Conservation (phyloP, 2,888 invertebrate species). For the Xanthorhoe spadicearia region DNA sequence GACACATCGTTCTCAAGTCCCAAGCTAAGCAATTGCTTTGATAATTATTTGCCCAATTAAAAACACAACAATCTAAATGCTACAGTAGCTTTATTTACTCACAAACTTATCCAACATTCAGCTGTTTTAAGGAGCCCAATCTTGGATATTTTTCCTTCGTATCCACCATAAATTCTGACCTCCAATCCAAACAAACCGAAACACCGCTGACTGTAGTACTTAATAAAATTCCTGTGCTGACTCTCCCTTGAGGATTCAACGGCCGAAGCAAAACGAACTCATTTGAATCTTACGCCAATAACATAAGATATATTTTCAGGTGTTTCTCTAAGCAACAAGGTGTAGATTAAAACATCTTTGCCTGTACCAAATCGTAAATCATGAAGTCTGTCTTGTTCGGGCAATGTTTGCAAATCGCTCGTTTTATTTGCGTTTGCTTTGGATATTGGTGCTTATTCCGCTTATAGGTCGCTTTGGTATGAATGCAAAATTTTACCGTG, state of each 20-base stretch:
- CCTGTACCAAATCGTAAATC: slow-evolving; percentile 43
- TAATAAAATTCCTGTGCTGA: slow-evolving; percentile 47
- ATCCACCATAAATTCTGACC: slow-evolving; percentile 45
- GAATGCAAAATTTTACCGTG: background rate
- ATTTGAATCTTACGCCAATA: slow-evolving; percentile 24
- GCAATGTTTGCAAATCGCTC: slow-evolving; percentile 46
- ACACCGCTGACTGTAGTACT: slow-evolving; percentile 45
- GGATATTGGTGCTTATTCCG: slow-evolving; percentile 19
- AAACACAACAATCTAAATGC: background rate
- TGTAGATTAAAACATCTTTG: slow-evolving; percentile 33
- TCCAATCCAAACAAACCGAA: slow-evolving; percentile 46
- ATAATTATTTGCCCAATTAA: background rate
- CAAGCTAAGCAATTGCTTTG: too few species aligned
- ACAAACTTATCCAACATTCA: slow-evolving; percentile 1
- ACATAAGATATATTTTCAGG: slow-evolving; percentile 15
- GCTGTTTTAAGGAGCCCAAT: slow-evolving; percentile 16
- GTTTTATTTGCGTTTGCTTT: slow-evolving; percentile 35
- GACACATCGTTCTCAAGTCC: too few species aligned
- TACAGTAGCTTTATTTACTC: background rate
- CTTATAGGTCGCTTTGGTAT: background rate
- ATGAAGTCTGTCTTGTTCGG: slow-evolving; percentile 41
- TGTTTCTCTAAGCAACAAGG: slow-evolving; percentile 29
- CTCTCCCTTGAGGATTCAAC: slow-evolving; percentile 42
- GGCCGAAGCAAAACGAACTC: slow-evolving; percentile 25
- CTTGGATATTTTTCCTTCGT: slow-evolving; percentile 38